Conservation (phyloP, 1,140 invertebrate species). For the Camponotus vicinus region DNA sequence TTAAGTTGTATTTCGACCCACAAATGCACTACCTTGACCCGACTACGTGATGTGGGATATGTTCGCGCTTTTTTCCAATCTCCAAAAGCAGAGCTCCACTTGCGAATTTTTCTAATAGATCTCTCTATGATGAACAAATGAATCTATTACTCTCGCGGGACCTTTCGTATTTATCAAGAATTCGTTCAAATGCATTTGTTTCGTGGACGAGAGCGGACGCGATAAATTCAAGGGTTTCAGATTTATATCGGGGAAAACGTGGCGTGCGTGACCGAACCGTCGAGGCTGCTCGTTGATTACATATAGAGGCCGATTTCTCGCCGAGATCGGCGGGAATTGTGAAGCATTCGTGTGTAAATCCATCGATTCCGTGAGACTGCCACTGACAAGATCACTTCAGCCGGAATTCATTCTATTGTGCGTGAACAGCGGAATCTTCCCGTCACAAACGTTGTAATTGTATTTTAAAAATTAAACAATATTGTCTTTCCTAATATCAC, state of each 20-base stretch:
- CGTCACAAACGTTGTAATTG: background rate
- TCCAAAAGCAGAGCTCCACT: background rate
- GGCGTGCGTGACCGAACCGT: conserved; percentile 15
- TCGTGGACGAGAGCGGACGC: background rate
- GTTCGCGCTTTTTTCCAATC: background rate
- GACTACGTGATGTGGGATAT: conserved; percentile 15
- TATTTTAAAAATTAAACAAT: background rate
- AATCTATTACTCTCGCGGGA: background rate
- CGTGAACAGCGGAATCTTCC: background rate
- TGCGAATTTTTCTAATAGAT: background rate
- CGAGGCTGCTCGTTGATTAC: conserved; percentile 31
- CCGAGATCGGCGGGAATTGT: background rate
- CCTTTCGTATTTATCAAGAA: conserved; percentile 8
- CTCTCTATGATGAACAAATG: background rate
- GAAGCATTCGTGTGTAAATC: conserved; percentile 21
- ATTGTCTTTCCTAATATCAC: background rate
- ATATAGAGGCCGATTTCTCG: conserved; percentile 26
- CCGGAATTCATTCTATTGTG: conserved; percentile 38
- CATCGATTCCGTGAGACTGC: conserved; percentile 28
- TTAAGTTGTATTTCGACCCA: background rate
- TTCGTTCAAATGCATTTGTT: background rate
- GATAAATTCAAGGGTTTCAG: conserved; percentile 14
- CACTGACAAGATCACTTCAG: conserved; percentile 24
- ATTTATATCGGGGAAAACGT: conserved; percentile 18
- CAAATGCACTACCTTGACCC: conserved; percentile 44